Evolutionary conservation across 2,888 invertebrate genomes (phyloP).

Genomic region (Drosophila pegasa): DNA sequence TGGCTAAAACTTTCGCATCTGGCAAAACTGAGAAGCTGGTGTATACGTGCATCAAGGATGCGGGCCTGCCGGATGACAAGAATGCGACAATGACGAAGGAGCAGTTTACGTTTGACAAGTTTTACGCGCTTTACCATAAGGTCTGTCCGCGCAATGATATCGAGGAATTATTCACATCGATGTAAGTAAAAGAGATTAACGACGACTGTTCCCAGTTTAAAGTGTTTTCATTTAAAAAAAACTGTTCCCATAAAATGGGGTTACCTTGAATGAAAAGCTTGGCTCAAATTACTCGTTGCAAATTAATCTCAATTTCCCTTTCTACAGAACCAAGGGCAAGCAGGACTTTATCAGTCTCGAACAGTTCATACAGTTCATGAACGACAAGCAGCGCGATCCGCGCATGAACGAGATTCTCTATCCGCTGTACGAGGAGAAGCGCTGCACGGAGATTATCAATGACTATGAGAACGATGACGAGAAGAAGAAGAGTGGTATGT

Average conservation of each 20-base stretch:
- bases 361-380: constrained; percentile 96
- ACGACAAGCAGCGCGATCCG: constrained; percentile 99
- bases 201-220: background rate
- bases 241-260: too few relatives aligned
- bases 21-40: constrained; percentile 99
- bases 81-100: constrained; percentile 97
- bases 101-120: constrained; percentile 99
- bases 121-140: constrained; percentile 98
- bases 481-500: constrained; percentile 73
- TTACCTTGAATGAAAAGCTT: too few relatives aligned
- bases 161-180: constrained; percentile 97
- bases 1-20: constrained; percentile 99
- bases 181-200: constrained; percentile 91
- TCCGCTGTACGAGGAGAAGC: constrained; percentile 97
- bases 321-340: constrained; percentile 93
- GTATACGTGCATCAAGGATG: constrained; percentile 97
- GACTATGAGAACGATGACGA: constrained; percentile 96
- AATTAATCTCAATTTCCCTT: background rate
- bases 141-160: constrained; percentile 99
- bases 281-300: too few relatives aligned
- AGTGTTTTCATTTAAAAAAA: background rate
- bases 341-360: constrained; percentile 93
- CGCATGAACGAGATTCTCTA: constrained; percentile 99
- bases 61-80: constrained; percentile 97
- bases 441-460: constrained; percentile 96